Conservation (phyloP, 2,113 vertebrate species). For the Apteryx mantelli region DNA sequence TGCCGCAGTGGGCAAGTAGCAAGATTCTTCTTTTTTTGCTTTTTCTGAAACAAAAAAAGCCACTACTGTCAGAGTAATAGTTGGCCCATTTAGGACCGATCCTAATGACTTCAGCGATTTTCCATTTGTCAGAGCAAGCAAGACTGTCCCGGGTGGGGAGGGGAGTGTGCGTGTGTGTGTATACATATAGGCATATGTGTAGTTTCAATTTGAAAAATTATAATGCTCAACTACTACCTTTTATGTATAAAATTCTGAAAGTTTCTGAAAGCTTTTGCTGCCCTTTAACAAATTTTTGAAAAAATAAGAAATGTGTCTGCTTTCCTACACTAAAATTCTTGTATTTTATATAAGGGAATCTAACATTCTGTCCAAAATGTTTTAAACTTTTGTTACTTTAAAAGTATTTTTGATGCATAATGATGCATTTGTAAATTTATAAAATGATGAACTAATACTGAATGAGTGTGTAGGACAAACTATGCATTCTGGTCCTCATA, state of each 20-base stretch:
- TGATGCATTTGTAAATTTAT: neutral
- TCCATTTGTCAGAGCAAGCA: neutral
- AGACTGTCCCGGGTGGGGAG: neutral
- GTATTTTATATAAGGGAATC: neutral
- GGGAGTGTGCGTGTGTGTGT: accelerated
- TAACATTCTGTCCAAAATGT: neutral
- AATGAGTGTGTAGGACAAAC: neutral
- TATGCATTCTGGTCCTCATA: neutral
- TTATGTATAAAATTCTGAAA: neutral
- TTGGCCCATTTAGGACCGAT: neutral
- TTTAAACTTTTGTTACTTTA: neutral
- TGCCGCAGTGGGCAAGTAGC: neutral
- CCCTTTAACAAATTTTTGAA: neutral
- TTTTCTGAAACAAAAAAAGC: neutral
- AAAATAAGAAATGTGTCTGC: neutral
- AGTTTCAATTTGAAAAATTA: neutral
- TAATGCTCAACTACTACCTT: neutral
- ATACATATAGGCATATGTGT: neutral
- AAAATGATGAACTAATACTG: neutral
- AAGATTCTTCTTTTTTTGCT: neutral
- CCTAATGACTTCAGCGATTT: neutral
- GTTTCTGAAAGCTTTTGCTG: neutral
- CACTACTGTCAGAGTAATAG: neutral
- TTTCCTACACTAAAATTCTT: neutral
- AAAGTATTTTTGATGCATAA: neutral